Conservation (phyloP, 2,888 invertebrate species). For the Teinopalpus imperialis region DNA sequence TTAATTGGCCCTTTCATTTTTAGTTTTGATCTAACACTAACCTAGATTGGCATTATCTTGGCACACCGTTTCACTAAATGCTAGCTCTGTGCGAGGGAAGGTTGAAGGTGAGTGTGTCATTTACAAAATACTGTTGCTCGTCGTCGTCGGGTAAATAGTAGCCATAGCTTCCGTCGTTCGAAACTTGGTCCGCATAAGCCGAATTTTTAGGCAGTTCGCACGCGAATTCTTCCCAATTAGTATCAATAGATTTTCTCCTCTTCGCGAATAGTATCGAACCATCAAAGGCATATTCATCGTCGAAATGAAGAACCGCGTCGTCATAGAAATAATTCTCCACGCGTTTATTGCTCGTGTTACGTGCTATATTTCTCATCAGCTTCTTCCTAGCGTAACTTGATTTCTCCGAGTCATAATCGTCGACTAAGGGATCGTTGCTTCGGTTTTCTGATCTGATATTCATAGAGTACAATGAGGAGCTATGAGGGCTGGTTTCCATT, state of each 20-base stretch:
- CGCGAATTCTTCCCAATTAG: slow-evolving; percentile 59
- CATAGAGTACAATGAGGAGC: slow-evolving; percentile 68
- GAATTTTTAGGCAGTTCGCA: slow-evolving; percentile 54
- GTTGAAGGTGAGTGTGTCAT: slow-evolving; percentile 73
- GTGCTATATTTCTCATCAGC: slow-evolving; percentile 69
- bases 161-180: slow-evolving; percentile 73
- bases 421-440: slow-evolving; percentile 71
- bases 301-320: slow-evolving; percentile 71
- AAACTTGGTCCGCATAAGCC: slow-evolving; percentile 55
- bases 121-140: slow-evolving; percentile 65
- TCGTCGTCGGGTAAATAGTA: slow-evolving; percentile 72
- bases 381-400: slow-evolving; percentile 74
- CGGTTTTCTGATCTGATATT: slow-evolving; percentile 62
- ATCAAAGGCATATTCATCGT: slow-evolving; percentile 75
- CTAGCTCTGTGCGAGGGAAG: slow-evolving; percentile 74
- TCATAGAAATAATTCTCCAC: slow-evolving; percentile 75
- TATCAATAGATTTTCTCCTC: slow-evolving; percentile 70
- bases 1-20: slow-evolving; percentile 65
- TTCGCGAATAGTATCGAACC: slow-evolving; percentile 74
- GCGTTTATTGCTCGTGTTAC: slow-evolving; percentile 56
- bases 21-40: slow-evolving; percentile 39
- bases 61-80: slow-evolving; percentile 55
- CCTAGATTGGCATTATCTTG: slow-evolving; percentile 34
- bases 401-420: slow-evolving; percentile 74
- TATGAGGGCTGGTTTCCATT: slow-evolving; percentile 56